phyloP scores from a whole-genome alignment of 2,888 invertebrate genomes.

The Apamea anceps region DNA sequence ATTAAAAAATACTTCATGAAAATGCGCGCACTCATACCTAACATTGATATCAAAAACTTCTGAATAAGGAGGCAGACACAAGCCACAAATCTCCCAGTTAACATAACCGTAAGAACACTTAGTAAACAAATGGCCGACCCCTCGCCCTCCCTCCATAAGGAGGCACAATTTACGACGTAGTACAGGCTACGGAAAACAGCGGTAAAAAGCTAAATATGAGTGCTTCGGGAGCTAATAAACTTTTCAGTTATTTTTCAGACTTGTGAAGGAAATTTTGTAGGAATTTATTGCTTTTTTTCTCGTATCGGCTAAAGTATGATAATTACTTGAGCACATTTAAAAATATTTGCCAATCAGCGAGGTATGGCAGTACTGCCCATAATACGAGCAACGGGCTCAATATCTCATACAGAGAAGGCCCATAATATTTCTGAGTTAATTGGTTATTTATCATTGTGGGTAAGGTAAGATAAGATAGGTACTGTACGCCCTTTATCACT shows the following conservation, averaged over 20 bases:
- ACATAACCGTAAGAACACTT: slow-evolving; percentile 36
- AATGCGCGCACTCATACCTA: not conserved
- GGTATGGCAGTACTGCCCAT: not conserved
- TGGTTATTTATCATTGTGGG: not conserved
- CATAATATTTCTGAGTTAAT: not conserved
- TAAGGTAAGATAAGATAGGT: too few relatives aligned
- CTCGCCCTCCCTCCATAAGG: slow-evolving; percentile 31
- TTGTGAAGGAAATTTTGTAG: not conserved
- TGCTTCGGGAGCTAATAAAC: slow-evolving; percentile 28
- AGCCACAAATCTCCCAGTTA: slow-evolving; percentile 46
- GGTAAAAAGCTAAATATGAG: slow-evolving; percentile 27
- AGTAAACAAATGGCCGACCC: slow-evolving; percentile 45
- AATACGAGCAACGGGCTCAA: too few relatives aligned
- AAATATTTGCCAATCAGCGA: not conserved
- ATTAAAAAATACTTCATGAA: not conserved
- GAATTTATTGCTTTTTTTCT: slow-evolving; percentile 4
- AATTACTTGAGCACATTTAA: not conserved
- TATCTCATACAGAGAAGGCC: not conserved
- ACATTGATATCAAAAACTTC: slow-evolving; percentile 7
- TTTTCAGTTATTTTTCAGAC: slow-evolving; percentile 16
- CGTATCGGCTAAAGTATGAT: not conserved
- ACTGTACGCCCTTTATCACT: too few relatives aligned
- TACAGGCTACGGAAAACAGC: slow-evolving; percentile 22
- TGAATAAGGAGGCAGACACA: not conserved
- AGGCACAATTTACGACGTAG: slow-evolving; percentile 42